Evolutionary conservation across 1,140 invertebrate genomes (phyloP), one percentile per base, ranked within the genome.

Genomic region (Limonius californicus): DNA sequence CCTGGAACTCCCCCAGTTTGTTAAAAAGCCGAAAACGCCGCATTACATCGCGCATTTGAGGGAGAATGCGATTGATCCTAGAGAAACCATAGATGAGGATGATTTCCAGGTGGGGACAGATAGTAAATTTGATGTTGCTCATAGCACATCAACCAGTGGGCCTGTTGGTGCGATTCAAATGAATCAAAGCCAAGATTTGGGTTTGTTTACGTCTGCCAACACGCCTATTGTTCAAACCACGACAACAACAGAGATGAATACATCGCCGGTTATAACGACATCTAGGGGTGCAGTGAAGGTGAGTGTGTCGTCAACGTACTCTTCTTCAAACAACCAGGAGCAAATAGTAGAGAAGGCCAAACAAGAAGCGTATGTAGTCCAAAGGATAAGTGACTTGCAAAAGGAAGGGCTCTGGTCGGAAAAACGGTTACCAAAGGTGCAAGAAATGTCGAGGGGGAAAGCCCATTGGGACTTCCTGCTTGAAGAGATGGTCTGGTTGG

Each of bases 381-480:
- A 95, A 74, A 85, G 94, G 73, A 90, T 98, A 69, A 83, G 86
- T 18, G 93, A 96, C 80, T 80, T 90, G 70, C 93, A 89, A 77
- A 88, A 85, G 68, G 90, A 97, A 72, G 95, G 96, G 20, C 80
- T 98, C 68, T 98, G 95, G 96, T 89, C 92, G 45, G 91, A 95
- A 73, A 87, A 90, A 75, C 83, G 94, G 65, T 81, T 98, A 72
- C 95, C 95, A 1, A 96, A 97, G 81, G 85, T 96, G 18, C 87
- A 94, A 71, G 95, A 98, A 80, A 91, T 94, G 59, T 83, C 87
- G 42, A 82, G 94, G 68, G 81, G 86, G 14, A 98, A 98, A 81
- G 89, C 90, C n/a, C 97, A 99, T 76, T 99, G 96, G 96, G 97
- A 99, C 77, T 99, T 97, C 78, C 82, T 99, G 53, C 77, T 99